These are phyloP conservation scores for Neogale vison DNA, from an alignment of 2,113 vertebrate species.

Conservation along the genomic window DNA sequence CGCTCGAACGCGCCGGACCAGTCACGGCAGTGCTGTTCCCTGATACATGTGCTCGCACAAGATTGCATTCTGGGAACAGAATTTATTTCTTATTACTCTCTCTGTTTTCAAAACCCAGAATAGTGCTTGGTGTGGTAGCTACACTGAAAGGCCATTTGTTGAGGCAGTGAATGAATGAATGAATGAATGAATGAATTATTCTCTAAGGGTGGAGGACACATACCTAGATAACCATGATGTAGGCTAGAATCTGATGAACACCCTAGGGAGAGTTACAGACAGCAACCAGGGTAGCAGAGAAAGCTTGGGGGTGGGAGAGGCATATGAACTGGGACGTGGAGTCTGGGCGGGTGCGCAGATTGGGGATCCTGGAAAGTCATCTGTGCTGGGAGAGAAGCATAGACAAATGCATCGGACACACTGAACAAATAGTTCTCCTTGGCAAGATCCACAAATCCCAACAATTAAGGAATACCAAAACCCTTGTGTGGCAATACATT, in stretches of 20 bases:
- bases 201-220: not conserved
- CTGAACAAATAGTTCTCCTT: not conserved
- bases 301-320: not conserved
- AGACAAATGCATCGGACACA: not conserved
- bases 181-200: not conserved
- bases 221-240: not conserved
- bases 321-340: not conserved
- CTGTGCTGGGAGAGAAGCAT: not conserved
- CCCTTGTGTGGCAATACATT: not conserved
- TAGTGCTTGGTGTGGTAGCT: not conserved
- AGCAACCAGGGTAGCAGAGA: not conserved
- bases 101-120: not conserved
- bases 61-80: not conserved
- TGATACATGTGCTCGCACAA: not conserved
- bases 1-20: not conserved
- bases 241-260: not conserved
- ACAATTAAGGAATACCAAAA: not conserved
- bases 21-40: not conserved
- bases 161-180: conserved; percentile 31
- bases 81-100: not conserved
- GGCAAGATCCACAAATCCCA: not conserved
- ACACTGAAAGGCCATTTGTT: not conserved
- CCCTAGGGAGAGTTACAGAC: not conserved
- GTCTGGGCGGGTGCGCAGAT: not conserved
- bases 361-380: not conserved